A percentile compares a stretch with the other conserved stretches of the same genome.
Conservation (phyloP, 2,113 vertebrate genomes). For the Aythya baeri region DNA sequence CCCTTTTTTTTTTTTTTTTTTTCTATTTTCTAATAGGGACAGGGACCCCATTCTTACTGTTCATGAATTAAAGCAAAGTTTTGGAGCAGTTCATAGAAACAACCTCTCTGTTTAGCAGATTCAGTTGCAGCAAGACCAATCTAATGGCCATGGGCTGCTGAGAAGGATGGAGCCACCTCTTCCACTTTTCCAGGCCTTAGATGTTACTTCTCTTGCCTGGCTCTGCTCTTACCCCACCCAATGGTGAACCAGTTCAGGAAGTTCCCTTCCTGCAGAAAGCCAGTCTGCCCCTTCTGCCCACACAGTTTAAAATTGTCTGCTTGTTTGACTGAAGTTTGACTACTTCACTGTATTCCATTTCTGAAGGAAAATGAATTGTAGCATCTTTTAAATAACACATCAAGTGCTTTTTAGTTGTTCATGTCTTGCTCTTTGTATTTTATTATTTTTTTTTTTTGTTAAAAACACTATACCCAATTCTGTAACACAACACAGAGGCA, state of each 20-base stretch:
- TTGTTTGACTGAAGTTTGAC: neutral
- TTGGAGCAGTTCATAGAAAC: neutral
- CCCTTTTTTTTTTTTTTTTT: neutral
- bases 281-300: neutral
- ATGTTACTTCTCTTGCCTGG: neutral
- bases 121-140: neutral
- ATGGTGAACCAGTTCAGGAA: neutral
- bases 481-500: neutral
- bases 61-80: neutral
- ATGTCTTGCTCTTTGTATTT: neutral
- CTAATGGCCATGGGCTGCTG: neutral
- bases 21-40: too few species aligned
- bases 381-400: neutral
- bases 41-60: neutral
- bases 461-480: neutral
- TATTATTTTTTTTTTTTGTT: too few species aligned
- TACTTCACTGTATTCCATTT: neutral
- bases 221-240: neutral
- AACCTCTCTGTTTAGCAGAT: neutral
- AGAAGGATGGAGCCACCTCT: neutral
- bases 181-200: neutral
- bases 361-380: neutral
- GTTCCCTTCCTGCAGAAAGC: slow-evolving; percentile 16
- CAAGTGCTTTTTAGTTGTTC: neutral
- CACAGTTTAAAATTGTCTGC: neutral